Conservation (phyloP, 2,888 invertebrate species). For the Thymelicus acteon region DNA sequence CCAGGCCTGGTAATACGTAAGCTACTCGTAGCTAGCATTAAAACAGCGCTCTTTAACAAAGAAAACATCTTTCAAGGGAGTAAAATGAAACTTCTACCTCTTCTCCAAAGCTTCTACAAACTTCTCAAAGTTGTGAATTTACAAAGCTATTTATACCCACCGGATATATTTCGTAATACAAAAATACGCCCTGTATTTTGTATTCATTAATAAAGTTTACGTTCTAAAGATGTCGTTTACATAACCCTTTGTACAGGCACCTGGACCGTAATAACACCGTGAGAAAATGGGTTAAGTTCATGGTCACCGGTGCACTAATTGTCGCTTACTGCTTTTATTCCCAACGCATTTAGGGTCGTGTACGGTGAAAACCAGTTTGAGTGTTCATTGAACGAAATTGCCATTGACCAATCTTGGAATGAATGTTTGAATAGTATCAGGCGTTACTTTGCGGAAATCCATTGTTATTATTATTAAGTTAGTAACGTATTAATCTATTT, state of each 20-base stretch:
- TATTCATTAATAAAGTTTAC: slow-evolving; percentile 22
- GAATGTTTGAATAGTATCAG: no score
- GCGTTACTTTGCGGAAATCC: no score
- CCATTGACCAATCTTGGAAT: neutral
- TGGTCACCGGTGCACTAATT: slow-evolving; percentile 58
- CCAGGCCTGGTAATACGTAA: no score
- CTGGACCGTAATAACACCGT: slow-evolving; percentile 57
- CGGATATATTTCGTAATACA: slow-evolving; percentile 2
- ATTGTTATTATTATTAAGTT: no score
- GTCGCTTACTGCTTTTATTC: slow-evolving; percentile 52
- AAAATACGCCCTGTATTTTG: slow-evolving; percentile 19
- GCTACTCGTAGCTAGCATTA: no score
- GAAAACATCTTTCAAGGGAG: no score
- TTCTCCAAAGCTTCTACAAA: no score
- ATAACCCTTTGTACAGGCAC: slow-evolving; percentile 62
- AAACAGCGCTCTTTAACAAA: no score
- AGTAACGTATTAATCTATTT: no score
- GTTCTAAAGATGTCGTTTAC: slow-evolving; percentile 59
- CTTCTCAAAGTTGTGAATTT: neutral
- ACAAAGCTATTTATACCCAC: no score
- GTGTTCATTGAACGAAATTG: slow-evolving; percentile 55
- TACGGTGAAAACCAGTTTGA: slow-evolving; percentile 52
- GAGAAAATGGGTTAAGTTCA: slow-evolving; percentile 82
- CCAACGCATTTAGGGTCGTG: slow-evolving; percentile 49
- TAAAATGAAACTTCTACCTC: neutral